These are phyloP conservation scores for Acronicta aceris DNA, from an alignment of 2,888 invertebrate species.

Conservation along the genomic window DNA sequence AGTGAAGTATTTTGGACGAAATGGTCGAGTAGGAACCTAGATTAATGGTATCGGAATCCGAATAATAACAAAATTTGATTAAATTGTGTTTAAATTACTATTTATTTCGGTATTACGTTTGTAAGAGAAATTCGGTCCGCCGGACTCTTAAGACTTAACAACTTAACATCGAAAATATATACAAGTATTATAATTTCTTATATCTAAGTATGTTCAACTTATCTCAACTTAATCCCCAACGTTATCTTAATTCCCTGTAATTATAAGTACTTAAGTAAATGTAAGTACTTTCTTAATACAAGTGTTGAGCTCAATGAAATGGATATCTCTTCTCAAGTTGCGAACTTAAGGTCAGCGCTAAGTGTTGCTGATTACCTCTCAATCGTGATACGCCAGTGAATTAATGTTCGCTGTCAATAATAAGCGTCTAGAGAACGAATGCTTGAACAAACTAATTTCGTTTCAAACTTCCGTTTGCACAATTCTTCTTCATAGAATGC, in stretches of 20 bases:
- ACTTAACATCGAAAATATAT: not conserved
- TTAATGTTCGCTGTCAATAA: conserved; percentile 2
- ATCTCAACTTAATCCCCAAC: conserved; percentile 8
- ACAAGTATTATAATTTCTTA: not conserved
- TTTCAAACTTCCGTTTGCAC: not conserved
- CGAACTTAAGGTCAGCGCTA: conserved; percentile 32
- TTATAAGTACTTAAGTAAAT: not conserved
- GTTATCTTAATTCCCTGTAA: conserved; percentile 22
- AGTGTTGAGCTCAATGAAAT: conserved; percentile 25
- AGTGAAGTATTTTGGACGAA: too few species aligned
- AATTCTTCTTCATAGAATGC: too few species aligned
- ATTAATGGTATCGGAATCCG: too few species aligned
- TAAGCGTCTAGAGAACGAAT: not conserved
- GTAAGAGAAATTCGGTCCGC: too few species aligned
- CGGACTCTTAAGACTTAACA: too few species aligned
- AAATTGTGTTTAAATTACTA: too few species aligned
- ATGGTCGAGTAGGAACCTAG: too few species aligned
- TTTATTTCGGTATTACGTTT: too few species aligned
- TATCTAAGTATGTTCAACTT: conserved; percentile 12
- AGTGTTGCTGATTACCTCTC: conserved; percentile 31
- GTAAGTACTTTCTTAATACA: too few species aligned
- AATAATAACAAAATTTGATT: too few species aligned
- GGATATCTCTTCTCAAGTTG: conserved; percentile 22
- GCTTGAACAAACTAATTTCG: conserved; percentile 12
- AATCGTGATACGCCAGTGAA: conserved; percentile 11